These are phyloP conservation scores for Scelioninae gen. 2 DNA, from an alignment of 2,888 invertebrate species.

Conservation along the genomic window DNA sequence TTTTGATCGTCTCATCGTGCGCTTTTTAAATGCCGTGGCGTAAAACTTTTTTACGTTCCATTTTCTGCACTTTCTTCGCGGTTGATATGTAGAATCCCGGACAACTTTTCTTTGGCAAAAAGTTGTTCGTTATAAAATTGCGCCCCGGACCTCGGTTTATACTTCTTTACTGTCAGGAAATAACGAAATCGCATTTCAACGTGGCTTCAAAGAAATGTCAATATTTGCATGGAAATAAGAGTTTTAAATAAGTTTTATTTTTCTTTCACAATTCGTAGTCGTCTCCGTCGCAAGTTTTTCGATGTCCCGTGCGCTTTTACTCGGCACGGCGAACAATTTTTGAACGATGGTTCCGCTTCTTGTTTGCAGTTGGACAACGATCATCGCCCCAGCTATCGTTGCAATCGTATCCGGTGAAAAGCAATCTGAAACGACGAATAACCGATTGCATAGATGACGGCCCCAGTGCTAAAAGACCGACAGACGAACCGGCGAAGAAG, in stretches of 20 bases:
- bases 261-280: neutral
- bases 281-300: no score
- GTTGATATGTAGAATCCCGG: conserved; percentile 31
- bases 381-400: conserved; percentile 65
- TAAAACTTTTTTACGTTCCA: conserved; percentile 42
- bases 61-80: conserved; percentile 42
- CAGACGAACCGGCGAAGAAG: conserved; percentile 78
- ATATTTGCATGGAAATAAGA: conserved; percentile 19
- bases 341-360: no score
- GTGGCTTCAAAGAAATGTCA: conserved; percentile 11
- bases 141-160: conserved; percentile 8
- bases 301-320: no score
- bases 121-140: conserved; percentile 46
- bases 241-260: no score
- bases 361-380: conserved; percentile 48
- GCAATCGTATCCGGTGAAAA: conserved; percentile 76
- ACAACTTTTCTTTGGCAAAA: conserved; percentile 42
- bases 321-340: no score
- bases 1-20: conserved; percentile 42
- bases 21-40: conserved; percentile 41
- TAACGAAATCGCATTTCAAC: conserved; percentile 29
- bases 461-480: conserved; percentile 71
- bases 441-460: conserved; percentile 72
- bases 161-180: conserved; percentile 1
- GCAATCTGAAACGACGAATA: conserved; percentile 82